Evolutionary conservation across 1,140 invertebrate genomes (phyloP), one percentile per base, ranked within the genome.

Genomic region (Panulirus ornatus): DNA sequence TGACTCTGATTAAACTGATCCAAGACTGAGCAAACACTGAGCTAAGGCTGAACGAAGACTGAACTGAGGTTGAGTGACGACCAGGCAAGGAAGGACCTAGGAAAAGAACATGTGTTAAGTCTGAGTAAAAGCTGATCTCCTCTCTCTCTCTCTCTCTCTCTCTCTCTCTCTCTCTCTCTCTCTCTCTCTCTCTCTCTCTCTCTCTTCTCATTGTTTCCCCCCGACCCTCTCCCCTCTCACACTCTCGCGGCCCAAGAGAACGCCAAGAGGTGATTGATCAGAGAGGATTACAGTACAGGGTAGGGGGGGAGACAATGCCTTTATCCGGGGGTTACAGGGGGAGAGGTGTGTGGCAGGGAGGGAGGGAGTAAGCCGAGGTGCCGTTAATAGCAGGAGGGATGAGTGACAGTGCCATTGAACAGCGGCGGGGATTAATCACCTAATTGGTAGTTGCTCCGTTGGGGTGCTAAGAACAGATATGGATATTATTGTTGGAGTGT

Each of bases 151-250:
- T n/a, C n/a, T n/a, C n/a, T n/a, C n/a, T n/a, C n/a, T n/a, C n/a
- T n/a, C n/a, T 51, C 44, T 27, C 44, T 27, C 47, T 27, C 78
- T 27, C 78, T 27, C 78, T 27, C 47, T 27, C 47, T 54, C 78
- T 81, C 78, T 81, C 78, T 81, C 78, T 81, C 78, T 81, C 78
- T 81, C 78, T 81, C 36, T 78, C 38, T 78, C 36, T 81, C 47
- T 54, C 47, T 54, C 47, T 58, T 36, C 58, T 27, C 58, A 42
- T 58, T 51, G 30, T 51, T 82, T 51, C 58, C 79, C 58, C 79
- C 58, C 47, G 51, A 42, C 58, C 79, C 58, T 51, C 58, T 51
- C 58, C 79, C 58, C 79, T 82, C 79, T 82, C 79, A 30, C 79
- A 54, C 51, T 73, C 70, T 73, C 70, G 36, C 70, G 36, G 34